These are phyloP conservation scores for Megastigmus dorsalis DNA, from an alignment of 2,888 invertebrate species.

Conservation along the genomic window DNA sequence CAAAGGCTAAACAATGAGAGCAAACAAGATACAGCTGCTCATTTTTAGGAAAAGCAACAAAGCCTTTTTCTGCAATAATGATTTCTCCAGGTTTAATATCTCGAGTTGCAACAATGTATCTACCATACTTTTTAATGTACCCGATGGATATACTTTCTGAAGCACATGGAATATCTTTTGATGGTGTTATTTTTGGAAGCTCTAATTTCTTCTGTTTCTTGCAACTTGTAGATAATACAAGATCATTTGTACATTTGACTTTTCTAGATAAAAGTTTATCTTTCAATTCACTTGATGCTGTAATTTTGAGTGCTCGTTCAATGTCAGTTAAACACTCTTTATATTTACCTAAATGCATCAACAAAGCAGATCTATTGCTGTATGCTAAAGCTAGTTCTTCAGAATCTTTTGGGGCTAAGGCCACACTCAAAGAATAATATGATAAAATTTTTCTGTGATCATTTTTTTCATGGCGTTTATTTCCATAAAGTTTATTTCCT, in stretches of 20 bases:
- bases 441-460: constrained; percentile 65
- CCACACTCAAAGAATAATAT: constrained; percentile 81
- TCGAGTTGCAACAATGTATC: constrained; percentile 82
- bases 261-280: constrained; percentile 80
- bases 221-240: background rate
- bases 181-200: background rate
- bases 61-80: constrained; percentile 86
- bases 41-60: constrained; percentile 78
- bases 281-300: constrained; percentile 73
- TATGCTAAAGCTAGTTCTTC: constrained; percentile 80
- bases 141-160: constrained; percentile 79
- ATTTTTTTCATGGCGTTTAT: constrained; percentile 16
- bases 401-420: constrained; percentile 78
- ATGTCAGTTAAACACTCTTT: constrained; percentile 83
- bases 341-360: constrained; percentile 80
- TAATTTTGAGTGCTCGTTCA: constrained; percentile 77
- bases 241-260: constrained; percentile 72
- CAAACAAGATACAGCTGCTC: constrained; percentile 79
- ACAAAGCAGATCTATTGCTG: constrained; percentile 86
- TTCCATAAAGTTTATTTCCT: constrained; percentile 78
- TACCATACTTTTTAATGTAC: constrained; percentile 78
- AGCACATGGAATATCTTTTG: constrained; percentile 78
- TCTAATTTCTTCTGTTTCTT: background rate
- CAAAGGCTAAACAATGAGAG: constrained; percentile 80
- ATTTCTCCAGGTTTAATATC: constrained; percentile 85